Percentiles rank a stretch among this genome's conserved stretches.
phyloP scores from a whole-genome alignment of 2,113 vertebrate genomes.

The Motacilla tschutschensis region DNA sequence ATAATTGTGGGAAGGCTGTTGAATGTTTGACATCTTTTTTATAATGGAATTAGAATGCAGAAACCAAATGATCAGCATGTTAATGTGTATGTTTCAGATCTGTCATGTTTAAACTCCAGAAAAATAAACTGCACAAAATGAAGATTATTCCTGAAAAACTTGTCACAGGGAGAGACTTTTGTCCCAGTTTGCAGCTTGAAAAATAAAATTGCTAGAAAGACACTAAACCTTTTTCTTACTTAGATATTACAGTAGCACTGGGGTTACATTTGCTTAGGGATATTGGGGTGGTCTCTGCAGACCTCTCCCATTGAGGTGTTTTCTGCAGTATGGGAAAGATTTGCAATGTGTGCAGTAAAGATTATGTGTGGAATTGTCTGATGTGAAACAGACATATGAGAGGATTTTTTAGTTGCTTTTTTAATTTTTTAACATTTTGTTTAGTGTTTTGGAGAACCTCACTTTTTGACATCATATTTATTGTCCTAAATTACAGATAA shows the following conservation, averaged over 20 bases:
- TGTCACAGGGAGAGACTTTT: background rate
- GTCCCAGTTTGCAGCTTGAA: background rate
- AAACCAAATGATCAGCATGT: background rate
- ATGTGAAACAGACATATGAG: background rate
- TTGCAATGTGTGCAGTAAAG: background rate
- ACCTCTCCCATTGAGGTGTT: background rate
- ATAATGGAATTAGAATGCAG: background rate
- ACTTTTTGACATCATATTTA: background rate
- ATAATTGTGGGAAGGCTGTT: background rate
- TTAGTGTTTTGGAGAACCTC: background rate
- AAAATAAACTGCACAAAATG: background rate
- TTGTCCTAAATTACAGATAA: background rate
- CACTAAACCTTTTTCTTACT: background rate
- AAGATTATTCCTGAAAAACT: background rate
- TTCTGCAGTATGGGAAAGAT: background rate
- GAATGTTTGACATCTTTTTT: background rate
- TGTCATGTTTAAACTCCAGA: background rate
- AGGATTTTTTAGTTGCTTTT: background rate
- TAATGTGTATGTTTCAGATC: background rate
- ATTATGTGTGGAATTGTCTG: background rate
- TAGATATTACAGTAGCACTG: background rate
- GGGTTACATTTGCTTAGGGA: background rate
- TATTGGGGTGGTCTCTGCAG: background rate
- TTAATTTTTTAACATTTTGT: background rate
- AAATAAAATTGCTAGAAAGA: background rate